These are phyloP conservation scores for Eonycteris spelaea DNA, from an alignment of 2,113 vertebrate genomes.

Conservation along the genomic window DNA sequence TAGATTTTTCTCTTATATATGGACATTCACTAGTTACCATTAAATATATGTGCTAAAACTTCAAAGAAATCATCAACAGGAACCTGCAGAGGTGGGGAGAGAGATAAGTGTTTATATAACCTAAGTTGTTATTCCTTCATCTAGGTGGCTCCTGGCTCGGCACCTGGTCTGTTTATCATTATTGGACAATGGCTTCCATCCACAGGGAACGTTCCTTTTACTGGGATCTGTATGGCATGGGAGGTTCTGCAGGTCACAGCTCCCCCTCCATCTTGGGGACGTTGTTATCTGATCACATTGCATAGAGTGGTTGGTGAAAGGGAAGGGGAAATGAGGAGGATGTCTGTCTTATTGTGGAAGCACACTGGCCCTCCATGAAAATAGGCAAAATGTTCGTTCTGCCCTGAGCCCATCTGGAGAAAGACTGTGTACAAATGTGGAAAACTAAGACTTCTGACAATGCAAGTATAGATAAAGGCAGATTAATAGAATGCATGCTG, in stretches of 20 bases:
- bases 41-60: slow-evolving; percentile 68
- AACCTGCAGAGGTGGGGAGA: background rate
- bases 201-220: background rate
- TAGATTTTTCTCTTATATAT: slow-evolving; percentile 70
- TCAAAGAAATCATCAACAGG: slow-evolving; percentile 70
- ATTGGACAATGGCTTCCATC: background rate
- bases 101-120: background rate
- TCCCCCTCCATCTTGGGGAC: background rate
- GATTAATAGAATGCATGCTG: background rate
- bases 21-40: slow-evolving; percentile 72
- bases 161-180: background rate
- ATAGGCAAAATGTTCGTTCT: background rate
- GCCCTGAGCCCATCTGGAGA: background rate
- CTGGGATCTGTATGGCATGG: background rate
- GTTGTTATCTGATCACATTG: background rate
- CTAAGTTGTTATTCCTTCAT: background rate
- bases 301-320: background rate
- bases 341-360: slow-evolving; percentile 90
- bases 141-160: background rate
- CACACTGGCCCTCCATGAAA: slow-evolving; percentile 84
- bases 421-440: background rate
- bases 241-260: background rate
- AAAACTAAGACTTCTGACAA: background rate
- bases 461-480: background rate
- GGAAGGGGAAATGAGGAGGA: background rate